Conservation (phyloP, 2,888 invertebrate species). For the Anticlea derivata region DNA sequence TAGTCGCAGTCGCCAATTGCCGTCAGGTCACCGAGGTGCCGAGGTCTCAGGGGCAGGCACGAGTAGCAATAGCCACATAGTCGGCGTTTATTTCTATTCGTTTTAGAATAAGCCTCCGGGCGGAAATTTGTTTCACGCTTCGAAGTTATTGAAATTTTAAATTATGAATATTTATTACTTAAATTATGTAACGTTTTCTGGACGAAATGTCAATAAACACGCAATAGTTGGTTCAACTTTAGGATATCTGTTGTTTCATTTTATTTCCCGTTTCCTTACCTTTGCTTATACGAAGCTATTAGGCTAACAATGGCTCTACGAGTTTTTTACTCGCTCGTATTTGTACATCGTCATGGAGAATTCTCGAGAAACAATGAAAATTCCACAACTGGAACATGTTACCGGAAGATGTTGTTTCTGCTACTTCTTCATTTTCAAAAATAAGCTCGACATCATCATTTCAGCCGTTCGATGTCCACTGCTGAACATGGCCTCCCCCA, state of each 20-base stretch:
- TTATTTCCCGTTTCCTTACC: slow-evolving; percentile 27
- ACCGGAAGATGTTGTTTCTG: too few relatives aligned
- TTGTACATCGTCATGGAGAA: too few relatives aligned
- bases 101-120: slow-evolving; percentile 81
- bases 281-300: background rate
- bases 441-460: too few relatives aligned
- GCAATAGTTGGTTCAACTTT: slow-evolving; percentile 83
- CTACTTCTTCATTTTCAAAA: too few relatives aligned
- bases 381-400: too few relatives aligned
- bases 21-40: slow-evolving; percentile 37
- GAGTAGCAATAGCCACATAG: slow-evolving; percentile 82
- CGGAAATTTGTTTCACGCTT: slow-evolving; percentile 80
- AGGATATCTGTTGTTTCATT: slow-evolving; percentile 60
- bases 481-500: too few relatives aligned
- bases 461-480: too few relatives aligned
- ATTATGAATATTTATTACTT: slow-evolving; percentile 63
- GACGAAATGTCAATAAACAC: slow-evolving; percentile 83
- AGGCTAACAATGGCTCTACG: too few relatives aligned
- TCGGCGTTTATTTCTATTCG: slow-evolving; percentile 81
- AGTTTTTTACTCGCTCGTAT: too few relatives aligned
- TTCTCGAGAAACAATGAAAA: too few relatives aligned
- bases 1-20: slow-evolving; percentile 41
- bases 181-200: slow-evolving; percentile 73
- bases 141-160: slow-evolving; percentile 64
- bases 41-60: background rate